A percentile compares a stretch with the other conserved stretches of the same genome.
phyloP scores from a whole-genome alignment of 2,888 invertebrate genomes.

The Deilephila porcellus region DNA sequence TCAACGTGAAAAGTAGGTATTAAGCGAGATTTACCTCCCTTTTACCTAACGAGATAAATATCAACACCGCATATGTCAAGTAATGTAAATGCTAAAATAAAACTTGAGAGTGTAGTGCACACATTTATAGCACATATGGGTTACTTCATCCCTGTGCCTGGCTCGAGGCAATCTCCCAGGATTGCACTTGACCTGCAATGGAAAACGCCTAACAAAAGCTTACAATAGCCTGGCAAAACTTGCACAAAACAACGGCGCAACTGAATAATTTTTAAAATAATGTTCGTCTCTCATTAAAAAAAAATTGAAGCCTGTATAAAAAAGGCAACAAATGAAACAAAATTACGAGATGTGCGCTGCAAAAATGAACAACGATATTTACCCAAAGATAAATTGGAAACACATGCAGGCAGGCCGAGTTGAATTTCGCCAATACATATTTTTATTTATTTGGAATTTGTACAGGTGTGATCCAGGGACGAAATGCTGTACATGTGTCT shows the following conservation, averaged over 20 bases:
- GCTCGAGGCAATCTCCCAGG: slow-evolving; percentile 66
- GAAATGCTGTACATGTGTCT: slow-evolving; percentile 26
- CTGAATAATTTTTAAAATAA: neutral
- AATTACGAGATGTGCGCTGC: neutral
- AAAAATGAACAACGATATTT: neutral
- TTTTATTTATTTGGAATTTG: slow-evolving; percentile 40
- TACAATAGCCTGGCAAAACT: slow-evolving; percentile 45
- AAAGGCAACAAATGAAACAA: neutral
- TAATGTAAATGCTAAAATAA: neutral
- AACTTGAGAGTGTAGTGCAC: slow-evolving; percentile 1
- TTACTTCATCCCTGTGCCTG: slow-evolving; percentile 51
- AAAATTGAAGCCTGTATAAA: neutral
- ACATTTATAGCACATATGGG: slow-evolving; percentile 35
- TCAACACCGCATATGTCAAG: neutral
- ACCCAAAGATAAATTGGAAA: neutral
- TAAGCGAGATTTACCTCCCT: neutral
- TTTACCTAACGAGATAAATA: neutral
- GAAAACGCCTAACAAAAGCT: slow-evolving; percentile 69
- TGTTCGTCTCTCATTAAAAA: neutral
- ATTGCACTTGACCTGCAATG: slow-evolving; percentile 76
- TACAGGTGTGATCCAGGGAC: slow-evolving; percentile 29
- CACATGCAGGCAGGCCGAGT: neutral
- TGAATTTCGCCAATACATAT: neutral
- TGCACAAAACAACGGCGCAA: slow-evolving; percentile 46
- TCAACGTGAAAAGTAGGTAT: neutral